These are phyloP conservation scores for Azorinus chamasolen DNA, from an alignment of 2,888 invertebrate species.

Conservation along the genomic window DNA sequence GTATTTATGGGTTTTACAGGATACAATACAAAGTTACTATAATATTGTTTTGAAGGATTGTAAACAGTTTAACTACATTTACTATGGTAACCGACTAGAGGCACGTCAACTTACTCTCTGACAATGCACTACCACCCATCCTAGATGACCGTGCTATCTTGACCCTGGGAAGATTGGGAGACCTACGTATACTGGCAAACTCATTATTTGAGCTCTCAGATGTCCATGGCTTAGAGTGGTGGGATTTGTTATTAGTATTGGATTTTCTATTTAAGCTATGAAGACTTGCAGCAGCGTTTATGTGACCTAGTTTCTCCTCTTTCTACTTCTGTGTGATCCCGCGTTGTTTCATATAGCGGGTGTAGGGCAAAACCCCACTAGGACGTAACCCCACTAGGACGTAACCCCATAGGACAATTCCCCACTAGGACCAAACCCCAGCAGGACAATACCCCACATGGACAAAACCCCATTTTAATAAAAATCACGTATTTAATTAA, in stretches of 20 bases:
- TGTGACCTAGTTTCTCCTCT: conserved; percentile 66
- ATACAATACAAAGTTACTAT: no score
- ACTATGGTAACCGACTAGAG: no score
- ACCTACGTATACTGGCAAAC: conserved; percentile 65
- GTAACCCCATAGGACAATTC: no score
- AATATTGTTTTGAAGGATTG: no score
- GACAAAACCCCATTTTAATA: no score
- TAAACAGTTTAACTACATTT: no score
- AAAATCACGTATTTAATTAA: no score
- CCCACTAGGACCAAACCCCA: no score
- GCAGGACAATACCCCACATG: no score
- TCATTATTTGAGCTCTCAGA: conserved; percentile 62
- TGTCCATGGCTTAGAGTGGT: conserved; percentile 48
- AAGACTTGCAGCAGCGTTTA: conserved; percentile 64
- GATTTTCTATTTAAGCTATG: conserved; percentile 60
- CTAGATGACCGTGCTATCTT: conserved; percentile 47
- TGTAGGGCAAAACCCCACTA: no score
- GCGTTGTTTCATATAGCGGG: conserved; percentile 68
- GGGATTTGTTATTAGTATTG: conserved; percentile 4
- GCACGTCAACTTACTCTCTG: conserved; percentile 52
- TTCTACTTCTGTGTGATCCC: conserved; percentile 67
- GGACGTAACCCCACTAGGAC: no score
- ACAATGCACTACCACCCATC: conserved; percentile 49
- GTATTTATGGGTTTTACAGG: no score
- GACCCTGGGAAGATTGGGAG: conserved; percentile 60